These are phyloP conservation scores for Yponomeuta malinellus DNA, from an alignment of 2,888 invertebrate species.

Conservation along the genomic window DNA sequence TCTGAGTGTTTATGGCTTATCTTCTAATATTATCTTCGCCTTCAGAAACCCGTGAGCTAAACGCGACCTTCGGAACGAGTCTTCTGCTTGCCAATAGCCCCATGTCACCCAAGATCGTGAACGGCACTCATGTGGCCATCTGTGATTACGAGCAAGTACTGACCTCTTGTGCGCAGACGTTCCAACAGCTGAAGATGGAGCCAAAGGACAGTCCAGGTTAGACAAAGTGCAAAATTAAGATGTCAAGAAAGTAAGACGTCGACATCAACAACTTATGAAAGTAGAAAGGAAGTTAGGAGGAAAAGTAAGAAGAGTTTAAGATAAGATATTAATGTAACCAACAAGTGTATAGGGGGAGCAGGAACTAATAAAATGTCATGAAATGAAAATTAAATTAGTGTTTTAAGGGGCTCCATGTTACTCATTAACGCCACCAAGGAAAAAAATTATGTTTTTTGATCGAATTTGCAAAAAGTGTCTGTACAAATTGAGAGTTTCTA, in stretches of 20 bases:
- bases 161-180: conserved; percentile 82
- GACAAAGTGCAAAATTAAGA: conserved; percentile 19
- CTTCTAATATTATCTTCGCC: not conserved
- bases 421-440: too few species aligned
- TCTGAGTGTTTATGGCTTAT: conserved; percentile 26
- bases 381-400: too few species aligned
- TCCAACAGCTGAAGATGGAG: conserved; percentile 81
- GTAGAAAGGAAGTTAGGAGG: too few species aligned
- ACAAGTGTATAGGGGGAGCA: too few species aligned
- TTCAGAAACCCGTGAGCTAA: conserved; percentile 81
- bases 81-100: conserved; percentile 95
- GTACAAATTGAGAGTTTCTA: too few species aligned
- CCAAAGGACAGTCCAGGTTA: conserved; percentile 86
- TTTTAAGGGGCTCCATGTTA: too few species aligned
- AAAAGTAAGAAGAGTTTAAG: too few species aligned
- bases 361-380: too few species aligned
- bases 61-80: conserved; percentile 94
- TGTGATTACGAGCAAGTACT: conserved; percentile 87
- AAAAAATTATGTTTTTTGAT: too few species aligned
- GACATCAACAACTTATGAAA: not conserved
- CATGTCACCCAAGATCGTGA: conserved; percentile 97
- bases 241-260: not conserved
- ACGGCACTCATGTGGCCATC: conserved; percentile 94
- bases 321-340: too few species aligned
- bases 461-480: too few species aligned